Evolutionary conservation across 2,888 invertebrate genomes (phyloP), one percentile per base, ranked within the genome.

Genomic region (Hyles lineata): DNA sequence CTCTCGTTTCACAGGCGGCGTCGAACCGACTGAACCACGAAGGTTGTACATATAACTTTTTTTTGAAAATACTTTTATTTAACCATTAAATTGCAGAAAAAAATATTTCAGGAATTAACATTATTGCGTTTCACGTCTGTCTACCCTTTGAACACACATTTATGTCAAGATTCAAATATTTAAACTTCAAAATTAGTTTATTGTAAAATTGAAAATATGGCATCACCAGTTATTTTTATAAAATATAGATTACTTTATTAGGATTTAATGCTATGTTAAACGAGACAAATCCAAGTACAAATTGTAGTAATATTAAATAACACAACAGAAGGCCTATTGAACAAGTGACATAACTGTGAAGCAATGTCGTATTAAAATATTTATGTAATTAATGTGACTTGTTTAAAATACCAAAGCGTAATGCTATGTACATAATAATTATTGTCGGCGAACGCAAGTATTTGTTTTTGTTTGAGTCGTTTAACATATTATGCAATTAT

Each of bases 391-490:
- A 67, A 67, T 71, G 70, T 71, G 43, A 50, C 50, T 67, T 50
- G 67, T 67, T 67, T 50, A 50, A 74, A 79, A 76, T 75, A 71
- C 75, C 70, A 78, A 78, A 70, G 61, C 69, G 43, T 43, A 67
- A 67, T 43, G 43, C 67, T 67, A 67, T 67, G 70, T 72, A 60
- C 25, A 67, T 67, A 67, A 67, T 67, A 59, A 43, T 62, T 62
- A 58, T 35, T 74, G 11, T 70, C 43, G 23, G 63, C 21, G 35
- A 21, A 17, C 43, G 43, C 43, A 67, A 19, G 23, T 67, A 29
- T 29, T 19, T 2, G 15, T 11, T 23, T 50, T 67, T 23, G 43
- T 21, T 35, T 7, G 35, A 43, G 17, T 50, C 17, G 6, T n/a
- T 55, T 55, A 52, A 52, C 19, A 11, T 15, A n/a, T 55, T 55